phyloP scores from a whole-genome alignment of 2,888 invertebrate genomes.

The Chaitophorus viminalis region DNA sequence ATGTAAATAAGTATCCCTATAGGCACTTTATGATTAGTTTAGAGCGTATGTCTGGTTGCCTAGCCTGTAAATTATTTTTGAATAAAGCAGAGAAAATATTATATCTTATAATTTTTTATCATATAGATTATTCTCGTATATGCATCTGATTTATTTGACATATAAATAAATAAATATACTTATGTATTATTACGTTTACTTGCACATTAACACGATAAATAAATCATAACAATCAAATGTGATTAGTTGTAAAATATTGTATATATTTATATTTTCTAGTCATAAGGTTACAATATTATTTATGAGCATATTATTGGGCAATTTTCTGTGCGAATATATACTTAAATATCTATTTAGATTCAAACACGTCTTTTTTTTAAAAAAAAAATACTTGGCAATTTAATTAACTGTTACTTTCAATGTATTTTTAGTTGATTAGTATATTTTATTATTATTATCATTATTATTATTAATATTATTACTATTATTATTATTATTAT shows the following conservation, averaged over 20 bases:
- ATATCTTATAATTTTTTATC: conserved; percentile 7
- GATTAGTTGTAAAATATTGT: conserved; percentile 59
- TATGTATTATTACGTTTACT: background rate
- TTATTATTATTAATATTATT: conserved; percentile 27
- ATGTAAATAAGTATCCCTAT: background rate
- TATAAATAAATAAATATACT: no score
- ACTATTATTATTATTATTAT: conserved; percentile 16
- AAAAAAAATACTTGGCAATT: conserved; percentile 44
- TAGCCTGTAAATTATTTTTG: conserved; percentile 44
- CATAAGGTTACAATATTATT: background rate
- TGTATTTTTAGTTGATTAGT: conserved; percentile 47
- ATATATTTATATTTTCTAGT: conserved; percentile 45
- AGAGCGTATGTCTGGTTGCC: conserved; percentile 32
- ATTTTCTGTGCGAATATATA: conserved; percentile 37
- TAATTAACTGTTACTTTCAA: conserved; percentile 38
- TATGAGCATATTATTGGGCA: conserved; percentile 35
- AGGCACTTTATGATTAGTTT: conserved; percentile 24
- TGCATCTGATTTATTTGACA: conserved; percentile 30
- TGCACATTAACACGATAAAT: conserved; percentile 39
- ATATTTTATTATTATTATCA: conserved; percentile 24
- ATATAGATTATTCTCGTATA: conserved; percentile 4
- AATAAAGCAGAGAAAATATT: conserved; percentile 10
- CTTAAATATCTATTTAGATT: conserved; percentile 31
- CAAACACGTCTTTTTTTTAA: conserved; percentile 28
- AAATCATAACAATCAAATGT: conserved; percentile 45